Evolutionary conservation across 2,888 invertebrate species (phyloP), one percentile per base, ranked within the genome.

Genomic region (Rugalucina vietnamica): DNA sequence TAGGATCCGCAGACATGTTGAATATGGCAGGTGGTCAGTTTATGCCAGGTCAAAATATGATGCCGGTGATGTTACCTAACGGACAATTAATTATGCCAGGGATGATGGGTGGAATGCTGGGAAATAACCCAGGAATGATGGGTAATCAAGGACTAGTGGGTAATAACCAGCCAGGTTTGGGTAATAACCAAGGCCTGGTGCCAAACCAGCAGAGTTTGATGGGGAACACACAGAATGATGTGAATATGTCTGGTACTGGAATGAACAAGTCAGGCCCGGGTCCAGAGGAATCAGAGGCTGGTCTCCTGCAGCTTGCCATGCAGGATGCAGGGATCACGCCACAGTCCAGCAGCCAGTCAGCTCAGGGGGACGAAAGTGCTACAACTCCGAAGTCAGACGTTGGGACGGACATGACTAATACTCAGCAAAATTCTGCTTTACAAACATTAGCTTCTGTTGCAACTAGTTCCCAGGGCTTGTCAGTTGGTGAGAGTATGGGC

Each of bases 231-330:
- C 37, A 43, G 49, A 70, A 75, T 75, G 78, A 82, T 21, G 76
- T 54, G 39, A 73, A 49, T 49, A 60, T 75, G 74, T 36, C 34
- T 65, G 73, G 65, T n/a, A 29, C 69, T 24, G 75, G 78, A 34
- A 29, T 74, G 34, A 79, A 83, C 57, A 54, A 39, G 14, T 82
- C 79, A 70, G 75, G 78, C 75, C 87, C 85, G 73, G 57, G 79
- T 21, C 71, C 70, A 12, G 88, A 89, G n/a, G 87, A 86, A 21
- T 54, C 83, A 5, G 87, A 89, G 72, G 90, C 88, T 49, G 91
- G 92, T 37, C 81, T 93, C 18, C 73, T 93, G n/a, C 92, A 93
- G 85, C 81, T 92, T 49, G 92, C 92, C 37, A 93, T 93, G 92
- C 91, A 91, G 76, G 91, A 93, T 81, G 92, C 92, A 1, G 92